These are phyloP conservation scores for Pangasianodon gigas DNA, from an alignment of 2,113 vertebrate genomes.

Conservation along the genomic window DNA sequence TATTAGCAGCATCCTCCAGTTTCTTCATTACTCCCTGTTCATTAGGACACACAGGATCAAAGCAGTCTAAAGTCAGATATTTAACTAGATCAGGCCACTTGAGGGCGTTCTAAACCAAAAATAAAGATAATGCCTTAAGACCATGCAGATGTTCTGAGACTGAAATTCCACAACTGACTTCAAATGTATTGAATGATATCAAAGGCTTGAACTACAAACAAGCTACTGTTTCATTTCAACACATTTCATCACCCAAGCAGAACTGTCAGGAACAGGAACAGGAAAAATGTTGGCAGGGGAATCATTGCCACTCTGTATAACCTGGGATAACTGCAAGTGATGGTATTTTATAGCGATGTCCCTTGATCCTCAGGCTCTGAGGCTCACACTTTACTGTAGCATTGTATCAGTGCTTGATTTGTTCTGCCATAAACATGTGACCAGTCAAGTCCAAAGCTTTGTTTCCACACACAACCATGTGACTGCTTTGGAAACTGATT, in stretches of 20 bases:
- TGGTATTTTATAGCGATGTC: neutral
- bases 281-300: neutral
- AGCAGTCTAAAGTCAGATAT: neutral
- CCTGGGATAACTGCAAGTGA: neutral
- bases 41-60: conserved; percentile 33
- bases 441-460: neutral
- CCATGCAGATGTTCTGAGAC: neutral
- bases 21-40: conserved; percentile 88
- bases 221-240: neutral
- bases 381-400: neutral
- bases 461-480: neutral
- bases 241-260: neutral
- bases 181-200: neutral
- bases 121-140: neutral
- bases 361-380: neutral
- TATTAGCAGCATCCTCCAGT: conserved; percentile 85
- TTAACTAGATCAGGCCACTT: conserved; percentile 2
- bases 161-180: neutral
- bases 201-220: neutral
- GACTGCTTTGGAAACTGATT: neutral
- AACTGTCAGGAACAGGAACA: neutral
- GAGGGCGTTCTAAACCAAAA: conserved; percentile 15
- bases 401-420: neutral
- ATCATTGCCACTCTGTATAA: neutral
- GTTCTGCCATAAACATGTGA: neutral